Evolutionary conservation across 2,888 invertebrate species (phyloP), one percentile per base, ranked within the genome.

Genomic region (Acrobasis suavella): DNA sequence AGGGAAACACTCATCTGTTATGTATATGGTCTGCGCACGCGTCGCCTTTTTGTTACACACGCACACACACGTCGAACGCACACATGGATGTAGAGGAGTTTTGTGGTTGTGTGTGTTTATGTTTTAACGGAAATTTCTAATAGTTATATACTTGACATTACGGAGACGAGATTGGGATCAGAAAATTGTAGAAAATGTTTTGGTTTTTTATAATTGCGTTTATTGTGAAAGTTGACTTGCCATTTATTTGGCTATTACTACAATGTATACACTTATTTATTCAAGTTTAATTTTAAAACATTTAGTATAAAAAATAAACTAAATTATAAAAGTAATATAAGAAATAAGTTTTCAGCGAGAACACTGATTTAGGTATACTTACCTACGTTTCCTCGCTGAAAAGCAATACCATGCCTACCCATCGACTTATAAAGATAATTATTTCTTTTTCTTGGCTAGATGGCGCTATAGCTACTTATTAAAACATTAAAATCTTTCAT

Each of bases 71-170:
- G 52, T 22, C 12, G 10, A 12, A 38, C 67, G 22, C 64, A 66
- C 69, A 69, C 71, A 69, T 65, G 51, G 55, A n/a, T 68, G 39
- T 52, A 32, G 52, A 65, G 68, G 69, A 62, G 64, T 66, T 58
- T 66, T 69, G 69, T 65, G 70, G 58, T 65, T 66, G 62, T 65
- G 67, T 73, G 72, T 64, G 60, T 66, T 64, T 71, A 67, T 71
- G 65, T 70, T 72, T 78, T 81, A 85, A 85, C 85, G 86, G 89
- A 88, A 86, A 83, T 83, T 86, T 88, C 87, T 87, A 84, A 85
- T 81, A 76, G 74, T 82, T 82, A 77, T 67, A 68, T 70, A 74
- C 76, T 79, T 83, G 86, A 85, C 85, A 85, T 80, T 74, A 76
- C 68, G 72, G 72, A 73, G 68, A 67, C 50, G 37, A 67, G 78